Percentiles rank a stretch among this genome's conserved stretches.
Conservation (phyloP, 2,797 vertebrate genomes). For the Melanotaenia parkinsoni region DNA sequence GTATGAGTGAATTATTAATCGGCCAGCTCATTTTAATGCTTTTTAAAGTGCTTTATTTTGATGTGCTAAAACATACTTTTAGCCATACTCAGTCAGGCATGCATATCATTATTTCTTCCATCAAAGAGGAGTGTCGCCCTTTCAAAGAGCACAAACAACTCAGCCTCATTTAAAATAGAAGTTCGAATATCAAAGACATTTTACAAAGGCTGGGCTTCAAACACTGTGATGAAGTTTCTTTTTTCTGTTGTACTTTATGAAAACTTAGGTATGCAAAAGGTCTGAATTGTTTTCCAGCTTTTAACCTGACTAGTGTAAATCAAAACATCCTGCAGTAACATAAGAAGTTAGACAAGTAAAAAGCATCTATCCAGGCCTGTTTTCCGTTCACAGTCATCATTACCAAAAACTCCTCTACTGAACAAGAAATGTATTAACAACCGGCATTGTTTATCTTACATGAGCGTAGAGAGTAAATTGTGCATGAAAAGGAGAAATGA, state of each 20-base stretch:
- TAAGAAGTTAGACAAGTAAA: constrained; percentile 74
- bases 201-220: constrained; percentile 83
- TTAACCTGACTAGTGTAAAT: constrained; percentile 83
- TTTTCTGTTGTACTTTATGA: constrained; percentile 71
- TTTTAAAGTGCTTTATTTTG: constrained; percentile 89
- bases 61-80: constrained; percentile 89
- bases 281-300: constrained; percentile 80
- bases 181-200: constrained; percentile 84
- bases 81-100: constrained; percentile 87
- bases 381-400: constrained; percentile 63
- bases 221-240: constrained; percentile 80
- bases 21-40: constrained; percentile 86
- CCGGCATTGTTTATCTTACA: constrained; percentile 48
- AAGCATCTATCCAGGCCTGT: constrained; percentile 62
- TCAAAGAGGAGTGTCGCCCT: constrained; percentile 84
- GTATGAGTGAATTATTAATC: constrained; percentile 90
- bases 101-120: constrained; percentile 86
- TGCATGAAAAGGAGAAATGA: constrained; percentile 34
- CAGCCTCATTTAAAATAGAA: constrained; percentile 87
- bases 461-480: constrained; percentile 38
- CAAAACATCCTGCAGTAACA: constrained; percentile 77
- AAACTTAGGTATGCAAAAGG: constrained; percentile 77
- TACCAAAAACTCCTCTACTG: constrained; percentile 60
- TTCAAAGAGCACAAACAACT: constrained; percentile 87
- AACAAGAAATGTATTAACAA: constrained; percentile 52